These are phyloP conservation scores for Cygnus buccinator DNA, from an alignment of 2,113 vertebrate species.

Conservation along the genomic window DNA sequence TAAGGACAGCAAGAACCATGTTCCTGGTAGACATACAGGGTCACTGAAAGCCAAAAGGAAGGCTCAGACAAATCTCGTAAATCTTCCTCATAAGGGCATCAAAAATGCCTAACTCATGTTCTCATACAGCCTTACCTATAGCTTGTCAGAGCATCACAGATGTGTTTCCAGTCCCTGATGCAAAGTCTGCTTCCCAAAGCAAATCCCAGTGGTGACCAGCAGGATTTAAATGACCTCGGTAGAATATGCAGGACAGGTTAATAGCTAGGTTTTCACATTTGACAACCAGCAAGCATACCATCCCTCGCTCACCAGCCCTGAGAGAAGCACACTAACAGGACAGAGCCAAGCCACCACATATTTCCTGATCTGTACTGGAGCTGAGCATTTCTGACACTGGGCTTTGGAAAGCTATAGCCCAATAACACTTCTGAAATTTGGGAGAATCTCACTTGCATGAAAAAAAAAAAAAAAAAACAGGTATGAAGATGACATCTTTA, in stretches of 20 bases:
- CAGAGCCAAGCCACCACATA: not conserved
- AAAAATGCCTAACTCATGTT: slow-evolving; percentile 35
- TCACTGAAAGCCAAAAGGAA: slow-evolving; percentile 39
- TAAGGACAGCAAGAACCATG: slow-evolving; percentile 1
- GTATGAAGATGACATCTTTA: not conserved
- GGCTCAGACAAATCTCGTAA: slow-evolving; percentile 46
- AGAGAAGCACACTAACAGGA: slow-evolving; percentile 36
- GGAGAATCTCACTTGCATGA: not conserved
- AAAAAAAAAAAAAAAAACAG: not conserved
- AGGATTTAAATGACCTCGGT: slow-evolving; percentile 68
- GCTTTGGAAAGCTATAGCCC: not conserved
- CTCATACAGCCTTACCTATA: slow-evolving; percentile 39
- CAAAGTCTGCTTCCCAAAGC: slow-evolving; percentile 66
- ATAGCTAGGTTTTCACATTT: slow-evolving; percentile 30
- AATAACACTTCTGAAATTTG: not conserved
- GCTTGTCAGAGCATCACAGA: slow-evolving; percentile 41
- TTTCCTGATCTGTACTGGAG: slow-evolving; percentile 17
- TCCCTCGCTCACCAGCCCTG: not conserved
- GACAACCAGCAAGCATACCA: slow-evolving; percentile 48
- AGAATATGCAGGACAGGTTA: slow-evolving; percentile 58
- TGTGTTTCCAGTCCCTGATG: slow-evolving; percentile 21
- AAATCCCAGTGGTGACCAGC: slow-evolving; percentile 65
- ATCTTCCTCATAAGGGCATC: slow-evolving; percentile 58
- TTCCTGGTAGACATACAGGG: slow-evolving; percentile 22
- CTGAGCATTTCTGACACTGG: not conserved